Evolutionary conservation across 35 echinoderm and acorn worm genomes (phyloP).

Genomic region (Heliocidaris tuberculata): DNA sequence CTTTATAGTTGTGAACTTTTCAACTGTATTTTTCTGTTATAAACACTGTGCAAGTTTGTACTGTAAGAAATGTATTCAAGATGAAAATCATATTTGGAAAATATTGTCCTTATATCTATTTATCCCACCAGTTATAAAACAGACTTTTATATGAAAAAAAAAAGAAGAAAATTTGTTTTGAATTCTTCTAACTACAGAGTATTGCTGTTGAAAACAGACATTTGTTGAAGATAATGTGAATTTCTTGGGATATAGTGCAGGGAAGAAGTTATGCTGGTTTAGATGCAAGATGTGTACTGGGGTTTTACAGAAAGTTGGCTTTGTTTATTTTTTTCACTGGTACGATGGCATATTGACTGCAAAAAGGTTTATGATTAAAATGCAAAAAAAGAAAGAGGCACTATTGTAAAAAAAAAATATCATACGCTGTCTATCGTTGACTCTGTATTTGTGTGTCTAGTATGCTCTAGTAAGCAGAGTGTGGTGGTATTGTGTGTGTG

Average conservation of each 20-base stretch:
- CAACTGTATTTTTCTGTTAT: neutral
- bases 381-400: conserved; percentile 4
- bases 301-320: neutral
- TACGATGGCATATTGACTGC: neutral
- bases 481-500: too few species aligned
- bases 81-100: conserved; percentile 35
- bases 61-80: conserved; percentile 31
- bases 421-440: neutral
- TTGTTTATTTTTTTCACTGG: conserved; percentile 34
- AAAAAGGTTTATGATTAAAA: conserved; percentile 12
- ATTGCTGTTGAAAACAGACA: conserved; percentile 14
- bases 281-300: neutral
- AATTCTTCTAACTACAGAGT: conserved; percentile 14
- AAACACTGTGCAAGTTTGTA: conserved; percentile 30
- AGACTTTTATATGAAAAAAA: conserved; percentile 40
- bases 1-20: neutral
- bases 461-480: neutral
- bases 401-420: neutral
- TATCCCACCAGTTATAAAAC: conserved; percentile 33
- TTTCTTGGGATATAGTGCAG: conserved; percentile 13
- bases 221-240: neutral
- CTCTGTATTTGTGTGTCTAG: neutral
- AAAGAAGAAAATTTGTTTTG: conserved; percentile 22
- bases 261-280: neutral
- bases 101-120: conserved; percentile 53